Base-by-base conservation (phyloP, 2,888 invertebrate genomes). In the Chydorus sphaericus region DNA sequence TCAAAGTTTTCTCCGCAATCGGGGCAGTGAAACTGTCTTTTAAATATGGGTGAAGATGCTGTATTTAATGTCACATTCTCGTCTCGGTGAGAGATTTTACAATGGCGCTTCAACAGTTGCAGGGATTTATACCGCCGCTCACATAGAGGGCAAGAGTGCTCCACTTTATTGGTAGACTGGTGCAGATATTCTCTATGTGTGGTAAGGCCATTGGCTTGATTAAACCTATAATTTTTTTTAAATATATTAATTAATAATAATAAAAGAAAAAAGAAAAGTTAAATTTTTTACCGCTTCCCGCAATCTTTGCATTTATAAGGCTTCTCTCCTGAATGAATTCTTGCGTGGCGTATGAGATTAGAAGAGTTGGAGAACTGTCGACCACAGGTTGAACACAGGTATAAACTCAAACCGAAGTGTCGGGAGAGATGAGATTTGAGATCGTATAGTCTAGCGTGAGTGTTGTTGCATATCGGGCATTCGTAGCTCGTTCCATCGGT, bases 281-380 rank as follows among this genome's bases (percentile, higher is more conserved):
- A 48, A 11, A 44, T 44, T n/a, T n/a, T 30, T 36, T 30, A 51
- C 30, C 33, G 6, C 49, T 56, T 54, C 10, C 31, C 50, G n/a
- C 44, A 18, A 48, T 38, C 31, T 44, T 55, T 16, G 31, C 37
- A 16, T 29, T 36, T 26, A 28, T 48, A 48, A 49, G 55, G 33
- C 48, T 50, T 57, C 61, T 60, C 60, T 70, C 72, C 71, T 50
- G 70, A 66, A 52, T 72, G 70, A 38, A 68, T 69, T 63, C 73
- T 67, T 57, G 65, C 56, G 52, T 65, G 65, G 4, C 65, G 61
- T 48, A 68, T 69, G 39, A 71, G 62, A 63, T 71, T 71, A 0
- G 71, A 71, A n/a, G 69, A 66, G 58, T 71, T 70, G 60, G 67
- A 68, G 55, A 71, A 71, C 57, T 68, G 67, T 36, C 66, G 63